Evolutionary conservation across 2,113 vertebrate species (phyloP), one percentile per base, ranked within the genome.

Genomic region (Gulo gulo): DNA sequence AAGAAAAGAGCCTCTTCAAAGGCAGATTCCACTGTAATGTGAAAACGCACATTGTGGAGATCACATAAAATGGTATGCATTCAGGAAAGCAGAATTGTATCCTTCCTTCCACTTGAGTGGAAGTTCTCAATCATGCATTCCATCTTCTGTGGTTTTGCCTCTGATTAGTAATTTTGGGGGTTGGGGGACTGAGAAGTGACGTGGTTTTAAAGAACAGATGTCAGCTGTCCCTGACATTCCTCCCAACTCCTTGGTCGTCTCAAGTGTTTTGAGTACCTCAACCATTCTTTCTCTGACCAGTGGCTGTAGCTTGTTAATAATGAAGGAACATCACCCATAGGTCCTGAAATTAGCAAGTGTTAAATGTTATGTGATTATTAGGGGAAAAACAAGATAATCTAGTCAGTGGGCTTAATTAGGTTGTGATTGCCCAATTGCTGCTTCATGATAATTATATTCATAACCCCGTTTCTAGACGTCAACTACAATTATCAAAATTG

Each of bases 351-450:
- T 98, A 97, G 95, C 92, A 95, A 98, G 96, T 98, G 95, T 98
- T 98, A 98, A 98, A 98, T 97, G 89, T 97, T 98, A 98, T 96
- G 81, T 97, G 98, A 98, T 98, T 98, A 96, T 96, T 98, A 98
- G 96, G 97, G 89, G 94, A 65, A 97, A 97, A 98, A 76, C 97
- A 97, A 98, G 98, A 97, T 96, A 97, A 97, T 97, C 92, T 96
- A 98, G 98, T 97, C 97, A 98, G 91, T 98, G 97, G 97, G 95
- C 78, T 97, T 98, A 98, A 98, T 98, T 98, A 98, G 95, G 87
- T 96, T 98, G 97, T 98, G 96, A 98, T 98, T 98, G 94, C 97
- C 98, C 97, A 96, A 88, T 98, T 98, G 95, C 97, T 97, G 80
- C 94, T 98, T 81, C 92, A 94, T 80, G 82, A 86, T 98, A 97